phyloP scores from a whole-genome alignment of 2,888 invertebrate genomes.

The Hirtodrosophila cameraria region DNA sequence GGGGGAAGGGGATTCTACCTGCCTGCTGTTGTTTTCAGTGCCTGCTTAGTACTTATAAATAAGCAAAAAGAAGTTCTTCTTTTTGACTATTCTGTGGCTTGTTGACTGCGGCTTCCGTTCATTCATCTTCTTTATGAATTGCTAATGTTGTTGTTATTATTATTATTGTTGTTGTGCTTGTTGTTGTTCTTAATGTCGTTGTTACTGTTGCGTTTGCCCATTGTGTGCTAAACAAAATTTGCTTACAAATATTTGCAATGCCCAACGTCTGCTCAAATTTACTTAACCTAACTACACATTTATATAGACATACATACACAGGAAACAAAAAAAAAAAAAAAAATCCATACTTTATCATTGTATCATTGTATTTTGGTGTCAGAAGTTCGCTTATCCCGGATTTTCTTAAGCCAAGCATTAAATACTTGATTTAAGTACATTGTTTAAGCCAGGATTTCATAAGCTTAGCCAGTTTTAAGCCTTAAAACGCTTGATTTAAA shows the following conservation, averaged over 20 bases:
- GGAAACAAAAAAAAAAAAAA: too few relatives aligned
- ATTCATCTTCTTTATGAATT: constrained; percentile 63
- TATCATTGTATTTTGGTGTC: too few relatives aligned
- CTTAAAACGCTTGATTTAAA: too few relatives aligned
- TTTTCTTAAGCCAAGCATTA: too few relatives aligned
- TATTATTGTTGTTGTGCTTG: constrained; percentile 1
- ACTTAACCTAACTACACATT: too few relatives aligned
- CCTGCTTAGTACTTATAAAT: constrained; percentile 9
- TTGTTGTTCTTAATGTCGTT: background rate
- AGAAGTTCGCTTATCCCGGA: too few relatives aligned
- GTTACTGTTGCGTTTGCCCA: constrained; percentile 6
- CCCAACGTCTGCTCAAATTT: constrained; percentile 17
- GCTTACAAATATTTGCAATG: constrained; percentile 27
- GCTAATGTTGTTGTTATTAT: constrained; percentile 37
- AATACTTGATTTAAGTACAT: too few relatives aligned
- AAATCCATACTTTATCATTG: too few relatives aligned
- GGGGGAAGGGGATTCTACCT: background rate
- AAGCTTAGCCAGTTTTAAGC: too few relatives aligned
- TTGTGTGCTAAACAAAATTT: constrained; percentile 34
- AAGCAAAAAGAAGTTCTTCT: background rate
- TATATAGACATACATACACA: too few relatives aligned
- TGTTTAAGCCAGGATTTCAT: too few relatives aligned
- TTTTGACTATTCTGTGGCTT: constrained; percentile 13
- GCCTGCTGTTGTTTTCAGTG: constrained; percentile 15
- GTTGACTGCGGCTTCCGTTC: constrained; percentile 57